phyloP scores from a whole-genome alignment of 1,140 invertebrate genomes.

The Stenopsyche tienmushanensis region DNA sequence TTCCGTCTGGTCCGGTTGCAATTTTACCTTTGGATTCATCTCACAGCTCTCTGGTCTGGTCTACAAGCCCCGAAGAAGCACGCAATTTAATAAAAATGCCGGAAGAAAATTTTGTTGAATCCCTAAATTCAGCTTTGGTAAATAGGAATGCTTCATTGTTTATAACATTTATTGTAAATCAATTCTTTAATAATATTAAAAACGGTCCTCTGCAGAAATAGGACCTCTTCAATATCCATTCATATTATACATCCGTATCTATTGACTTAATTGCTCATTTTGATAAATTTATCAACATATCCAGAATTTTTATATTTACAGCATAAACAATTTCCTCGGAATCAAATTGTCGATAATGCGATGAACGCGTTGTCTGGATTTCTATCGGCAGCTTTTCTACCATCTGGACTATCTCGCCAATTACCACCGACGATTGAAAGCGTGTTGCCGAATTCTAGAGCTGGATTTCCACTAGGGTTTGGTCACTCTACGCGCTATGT shows the following conservation, averaged over 20 bases:
- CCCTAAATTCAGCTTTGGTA: slow-evolving; percentile 84
- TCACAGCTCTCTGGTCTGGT: slow-evolving; percentile 90
- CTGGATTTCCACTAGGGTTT: slow-evolving; percentile 89
- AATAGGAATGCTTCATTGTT: slow-evolving; percentile 29
- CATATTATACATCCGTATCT: not conserved
- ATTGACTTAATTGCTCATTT: slow-evolving; percentile 38
- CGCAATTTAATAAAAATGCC: slow-evolving; percentile 69
- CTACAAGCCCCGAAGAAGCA: slow-evolving; percentile 72
- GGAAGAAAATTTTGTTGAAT: slow-evolving; percentile 84
- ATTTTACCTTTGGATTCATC: slow-evolving; percentile 80
- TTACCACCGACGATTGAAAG: slow-evolving; percentile 76
- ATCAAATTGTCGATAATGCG: slow-evolving; percentile 57
- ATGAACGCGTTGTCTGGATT: slow-evolving; percentile 58
- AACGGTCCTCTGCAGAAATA: too few species aligned
- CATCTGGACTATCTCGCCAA: slow-evolving; percentile 55
- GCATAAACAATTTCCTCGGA: slow-evolving; percentile 69
- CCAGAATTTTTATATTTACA: slow-evolving; percentile 49
- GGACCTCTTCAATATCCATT: not conserved
- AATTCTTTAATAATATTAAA: too few species aligned
- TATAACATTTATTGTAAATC: slow-evolving; percentile 30
- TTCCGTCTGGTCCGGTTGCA: slow-evolving; percentile 88
- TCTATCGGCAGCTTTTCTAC: slow-evolving; percentile 42
- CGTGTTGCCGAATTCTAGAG: slow-evolving; percentile 68
- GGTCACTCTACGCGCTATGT: slow-evolving; percentile 87
- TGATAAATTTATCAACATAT: slow-evolving; percentile 22